Base-by-base conservation (phyloP, 1,140 invertebrate genomes). In the Euura lappo region DNA sequence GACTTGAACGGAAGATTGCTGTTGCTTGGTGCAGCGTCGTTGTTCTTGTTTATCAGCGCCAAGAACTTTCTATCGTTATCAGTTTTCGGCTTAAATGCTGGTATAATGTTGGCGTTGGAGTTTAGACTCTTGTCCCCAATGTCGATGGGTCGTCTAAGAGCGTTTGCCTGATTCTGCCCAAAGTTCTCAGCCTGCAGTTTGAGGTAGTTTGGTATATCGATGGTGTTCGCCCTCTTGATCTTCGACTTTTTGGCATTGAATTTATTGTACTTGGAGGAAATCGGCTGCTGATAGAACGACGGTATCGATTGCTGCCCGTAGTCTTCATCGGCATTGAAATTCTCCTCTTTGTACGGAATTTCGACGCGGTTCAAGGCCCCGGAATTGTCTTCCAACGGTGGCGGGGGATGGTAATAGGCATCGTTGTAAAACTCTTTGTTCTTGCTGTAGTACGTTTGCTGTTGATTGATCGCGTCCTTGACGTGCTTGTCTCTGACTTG, bases 201-300 rank as follows among this genome's bases (percentile, higher is more conserved):
- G n/a, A 86, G 64, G 64, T 87, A 92, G 80, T 94, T 94, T 1
- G 94, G 94, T 80, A 96, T 95, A 79, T 96, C 94, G 74, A 96
- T 95, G 2, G 95, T 96, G 73, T 96, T 96, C 0, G 94, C 94
- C 43, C 95, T 89, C 87, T 96, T 96, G 90, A 96, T 95, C 77
- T 93, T 91, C 3, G 91, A 87, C 79, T 94, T 94, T 78, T 94
- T 94, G 51, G 85, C 90, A 46, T 85, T 89, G 74, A 93, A 93
- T 75, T 92, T 89, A 74, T 89, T 91, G 2, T 83, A 80, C 51
- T 45, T 83, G 80, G 44, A 78, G 11, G 72, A 75, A 64, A 76
- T 77, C 6, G 73, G 74, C 44, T 64, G 66, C 28, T 6, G 77
- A 68, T 73, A 71, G 42, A 72, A 75, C 13, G 72, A 72, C 7